Percentiles rank a stretch among this genome's conserved stretches.
Evolutionary conservation across 2,797 vertebrate species (phyloP).

Genomic region (Fistularia commersonii): DNA sequence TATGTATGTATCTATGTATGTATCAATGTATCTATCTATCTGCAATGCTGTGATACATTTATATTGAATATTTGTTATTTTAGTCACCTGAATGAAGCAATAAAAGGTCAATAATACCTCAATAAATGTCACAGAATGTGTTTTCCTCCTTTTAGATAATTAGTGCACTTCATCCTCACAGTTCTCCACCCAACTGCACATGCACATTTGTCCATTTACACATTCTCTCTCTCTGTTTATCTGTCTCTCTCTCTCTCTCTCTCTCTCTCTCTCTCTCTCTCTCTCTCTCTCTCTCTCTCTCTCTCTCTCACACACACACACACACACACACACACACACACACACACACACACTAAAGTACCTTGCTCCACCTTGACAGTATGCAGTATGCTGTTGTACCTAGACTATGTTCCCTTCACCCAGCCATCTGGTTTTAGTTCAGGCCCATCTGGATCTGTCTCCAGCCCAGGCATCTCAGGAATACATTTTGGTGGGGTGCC

Average conservation of each 20-base stretch:
- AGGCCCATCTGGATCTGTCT: conserved; percentile 82
- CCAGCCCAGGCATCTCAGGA: conserved; percentile 80
- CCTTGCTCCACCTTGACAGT: conserved; percentile 37
- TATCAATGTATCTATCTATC: too few relatives aligned
- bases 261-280: conserved; percentile 3
- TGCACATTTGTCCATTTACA: not conserved
- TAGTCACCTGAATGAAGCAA: conserved; percentile 1
- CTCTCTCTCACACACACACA: not conserved
- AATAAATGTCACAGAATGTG: conserved; percentile 9
- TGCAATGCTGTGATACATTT: too few relatives aligned
- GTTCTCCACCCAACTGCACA: conserved; percentile 2
- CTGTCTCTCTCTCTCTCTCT: not conserved
- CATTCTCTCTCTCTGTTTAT: conserved; percentile 1
- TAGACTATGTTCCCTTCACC: conserved; percentile 60
- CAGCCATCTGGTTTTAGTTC: conserved; percentile 82
- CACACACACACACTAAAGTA: conserved; percentile 16
- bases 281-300: not conserved
- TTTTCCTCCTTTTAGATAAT: conserved; percentile 13
- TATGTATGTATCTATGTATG: too few relatives aligned
- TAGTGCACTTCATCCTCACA: conserved; percentile 14
- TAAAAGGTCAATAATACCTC: not conserved
- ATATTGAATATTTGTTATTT: too few relatives aligned
- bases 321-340: conserved; percentile 6
- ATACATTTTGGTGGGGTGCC: conserved; percentile 80
- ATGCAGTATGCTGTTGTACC: conserved; percentile 61